A percentile compares a stretch with the other conserved stretches of the same genome.
phyloP scores from a whole-genome alignment of 2,113 vertebrate species.

The Corydoras sp. region DNA sequence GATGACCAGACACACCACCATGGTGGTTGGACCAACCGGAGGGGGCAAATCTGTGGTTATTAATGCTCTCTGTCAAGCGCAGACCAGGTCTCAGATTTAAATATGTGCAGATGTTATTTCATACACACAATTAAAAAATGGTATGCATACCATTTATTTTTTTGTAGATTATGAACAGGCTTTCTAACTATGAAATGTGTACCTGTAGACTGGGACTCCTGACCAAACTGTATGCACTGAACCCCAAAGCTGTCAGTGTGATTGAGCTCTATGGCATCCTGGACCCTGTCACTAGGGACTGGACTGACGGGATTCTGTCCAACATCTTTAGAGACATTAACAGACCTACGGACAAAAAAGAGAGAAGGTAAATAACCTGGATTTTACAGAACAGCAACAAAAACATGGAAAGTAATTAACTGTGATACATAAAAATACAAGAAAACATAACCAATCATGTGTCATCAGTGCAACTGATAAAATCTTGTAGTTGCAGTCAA shows the following conservation, averaged over 20 bases:
- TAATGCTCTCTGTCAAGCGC: slow-evolving; percentile 83
- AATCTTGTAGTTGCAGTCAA: too few species aligned
- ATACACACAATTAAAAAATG: too few species aligned
- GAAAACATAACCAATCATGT: too few species aligned
- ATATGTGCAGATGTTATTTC: too few species aligned
- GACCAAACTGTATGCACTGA: slow-evolving; percentile 84
- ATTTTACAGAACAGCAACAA: too few species aligned
- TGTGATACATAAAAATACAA: too few species aligned
- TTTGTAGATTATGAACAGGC: not conserved
- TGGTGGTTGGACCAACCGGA: slow-evolving; percentile 93
- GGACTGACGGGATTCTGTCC: slow-evolving; percentile 93
- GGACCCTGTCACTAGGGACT: slow-evolving; percentile 85
- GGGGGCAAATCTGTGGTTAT: slow-evolving; percentile 97
- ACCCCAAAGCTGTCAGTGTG: slow-evolving; percentile 93
- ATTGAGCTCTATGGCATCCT: slow-evolving; percentile 90
- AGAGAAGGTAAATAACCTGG: slow-evolving; percentile 69
- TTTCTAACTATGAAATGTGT: not conserved
- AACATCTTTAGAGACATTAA: slow-evolving; percentile 96
- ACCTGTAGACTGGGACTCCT: slow-evolving; percentile 73
- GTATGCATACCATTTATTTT: too few species aligned
- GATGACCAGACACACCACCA: slow-evolving; percentile 92
- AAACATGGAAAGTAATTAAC: not conserved
- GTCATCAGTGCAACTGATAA: too few species aligned
- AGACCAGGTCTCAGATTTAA: slow-evolving; percentile 75
- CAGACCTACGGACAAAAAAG: slow-evolving; percentile 86